Evolutionary conservation across 2,113 vertebrate species (phyloP).

Genomic region (Saccopteryx bilineata): DNA sequence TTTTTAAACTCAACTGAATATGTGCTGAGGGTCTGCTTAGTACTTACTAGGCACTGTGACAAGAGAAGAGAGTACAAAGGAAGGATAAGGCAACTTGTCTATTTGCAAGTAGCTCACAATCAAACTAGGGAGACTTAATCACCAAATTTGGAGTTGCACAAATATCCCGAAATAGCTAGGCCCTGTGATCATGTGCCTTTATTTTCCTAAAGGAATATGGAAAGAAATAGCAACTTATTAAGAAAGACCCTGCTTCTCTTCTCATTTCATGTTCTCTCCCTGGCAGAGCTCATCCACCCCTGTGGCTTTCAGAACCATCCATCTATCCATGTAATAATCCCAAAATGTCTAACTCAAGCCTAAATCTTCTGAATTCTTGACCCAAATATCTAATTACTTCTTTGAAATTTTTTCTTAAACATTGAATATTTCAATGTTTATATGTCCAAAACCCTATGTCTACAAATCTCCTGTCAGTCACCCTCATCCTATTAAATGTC

Average conservation of each 20-base stretch:
- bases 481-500: not conserved
- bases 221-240: not conserved
- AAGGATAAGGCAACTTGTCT: not conserved
- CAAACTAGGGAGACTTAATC: not conserved
- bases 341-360: not conserved
- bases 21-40: not conserved
- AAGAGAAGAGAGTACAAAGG: not conserved
- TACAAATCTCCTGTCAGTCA: too few relatives aligned
- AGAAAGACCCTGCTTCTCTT: not conserved
- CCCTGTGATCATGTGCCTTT: not conserved
- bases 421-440: not conserved
- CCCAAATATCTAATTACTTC: not conserved
- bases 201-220: not conserved
- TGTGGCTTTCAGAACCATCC: not conserved
- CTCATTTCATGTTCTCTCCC: not conserved
- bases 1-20: not conserved
- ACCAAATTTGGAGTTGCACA: not conserved
- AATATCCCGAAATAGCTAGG: not conserved
- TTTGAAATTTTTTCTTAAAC: not conserved
- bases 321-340: not conserved
- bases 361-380: not conserved
- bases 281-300: not conserved
- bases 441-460: not conserved
- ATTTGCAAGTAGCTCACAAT: not conserved
- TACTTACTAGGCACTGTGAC: not conserved